Evolutionary conservation across 2,888 invertebrate genomes (phyloP).

Genomic region (Agrypnus murinus): DNA sequence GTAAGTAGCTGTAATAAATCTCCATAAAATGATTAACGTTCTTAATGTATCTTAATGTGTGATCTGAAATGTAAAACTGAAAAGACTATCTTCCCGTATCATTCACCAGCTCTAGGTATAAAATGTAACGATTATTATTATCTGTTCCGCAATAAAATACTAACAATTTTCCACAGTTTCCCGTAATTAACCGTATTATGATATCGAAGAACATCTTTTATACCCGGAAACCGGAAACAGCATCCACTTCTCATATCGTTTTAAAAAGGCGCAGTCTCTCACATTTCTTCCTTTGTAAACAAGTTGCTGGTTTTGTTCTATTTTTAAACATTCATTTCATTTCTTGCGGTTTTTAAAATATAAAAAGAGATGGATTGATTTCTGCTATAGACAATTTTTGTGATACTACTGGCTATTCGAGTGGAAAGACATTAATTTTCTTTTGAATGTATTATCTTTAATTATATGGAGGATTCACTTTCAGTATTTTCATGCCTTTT

Average conservation of each 20-base stretch:
- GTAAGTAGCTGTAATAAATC: not conserved
- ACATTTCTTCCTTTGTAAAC: conserved; percentile 15
- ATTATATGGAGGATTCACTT: too few relatives aligned
- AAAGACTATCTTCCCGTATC: not conserved
- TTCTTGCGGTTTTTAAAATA: too few relatives aligned
- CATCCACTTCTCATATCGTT: not conserved
- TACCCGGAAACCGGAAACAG: conserved; percentile 26
- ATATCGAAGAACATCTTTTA: conserved; percentile 8
- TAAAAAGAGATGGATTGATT: not conserved
- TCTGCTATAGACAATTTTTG: not conserved
- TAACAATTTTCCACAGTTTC: conserved; percentile 18
- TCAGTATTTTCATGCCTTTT: too few relatives aligned
- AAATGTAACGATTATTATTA: not conserved
- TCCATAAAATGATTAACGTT: not conserved
- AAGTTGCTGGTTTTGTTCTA: not conserved
- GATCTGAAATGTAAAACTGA: not conserved
- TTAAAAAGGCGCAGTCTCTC: conserved; percentile 1
- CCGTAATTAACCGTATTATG: conserved; percentile 20
- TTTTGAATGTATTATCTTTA: too few relatives aligned
- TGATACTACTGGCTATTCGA: conserved; percentile 13
- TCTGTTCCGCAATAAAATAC: conserved; percentile 12
- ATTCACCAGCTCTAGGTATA: not conserved
- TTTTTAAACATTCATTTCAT: too few relatives aligned
- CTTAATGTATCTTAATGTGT: not conserved
- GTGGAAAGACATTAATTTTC: conserved; percentile 1